Evolutionary conservation across 2,113 vertebrate species (phyloP), one percentile per base, ranked within the genome.

Genomic region (Eupsittula cactorum): DNA sequence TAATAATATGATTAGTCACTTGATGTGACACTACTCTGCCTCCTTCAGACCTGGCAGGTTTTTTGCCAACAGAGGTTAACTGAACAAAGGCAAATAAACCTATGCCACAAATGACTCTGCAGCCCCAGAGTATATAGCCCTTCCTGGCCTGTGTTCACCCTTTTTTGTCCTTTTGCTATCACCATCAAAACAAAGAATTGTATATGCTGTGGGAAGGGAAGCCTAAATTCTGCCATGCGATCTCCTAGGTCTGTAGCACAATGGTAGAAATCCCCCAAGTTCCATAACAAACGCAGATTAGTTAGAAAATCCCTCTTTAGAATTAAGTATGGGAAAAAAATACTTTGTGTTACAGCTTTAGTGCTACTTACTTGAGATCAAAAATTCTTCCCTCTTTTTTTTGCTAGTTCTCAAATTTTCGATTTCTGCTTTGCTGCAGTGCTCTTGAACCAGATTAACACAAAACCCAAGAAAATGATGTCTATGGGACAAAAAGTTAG

Each of bases 231-330:
- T 87, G 74, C 52, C 86, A 69, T 0, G 0, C 55, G 57, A 71
- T 89, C 21, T 79, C 73, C 29, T 50, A 82, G 35, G 42, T 60
- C 65, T 86, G 50, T 75, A 86, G 47, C 27, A 82, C 27, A 71
- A 18, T 55, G 35, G 46, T 39, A 95, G 62, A 92, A 95, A 91
- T 86, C 69, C 65, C 84, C 50, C 64, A 82, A 82, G 55, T 92
- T 92, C 81, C 92, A 39, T 91, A 87, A 68, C 52, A 93, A 95
- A 92, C 79, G 91, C 83, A 95, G 62, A 91, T 95, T 89, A 96
- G 57, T 79, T 87, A 79, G 65, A 82, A 93, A 96, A 95, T 89
- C 65, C 62, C 47, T 89, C 78, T 93, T 91, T 52, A 86, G 80
- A 82, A 71, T 9, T 62, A 86, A 74, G 10, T 80, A 57, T 69